Evolutionary conservation across 2,888 invertebrate species (phyloP), one percentile per base, ranked within the genome.

Genomic region (Meandrusa payeni): DNA sequence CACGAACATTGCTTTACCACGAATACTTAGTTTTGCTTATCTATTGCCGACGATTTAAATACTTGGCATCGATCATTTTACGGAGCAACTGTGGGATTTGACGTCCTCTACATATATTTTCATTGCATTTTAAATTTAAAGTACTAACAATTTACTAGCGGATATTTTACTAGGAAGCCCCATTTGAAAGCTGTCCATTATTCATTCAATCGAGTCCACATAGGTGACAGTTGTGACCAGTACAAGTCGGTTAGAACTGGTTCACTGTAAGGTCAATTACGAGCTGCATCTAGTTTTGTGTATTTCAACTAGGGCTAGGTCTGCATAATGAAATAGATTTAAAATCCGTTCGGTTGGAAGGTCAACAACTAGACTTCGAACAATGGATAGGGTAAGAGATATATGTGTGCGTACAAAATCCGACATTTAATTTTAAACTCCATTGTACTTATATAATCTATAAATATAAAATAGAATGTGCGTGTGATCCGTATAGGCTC

Each of bases 231-330:
- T 42, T 34, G 19, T 19, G 51, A 50, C 44, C 39, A 41, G 47
- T 47, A 31, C 22, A 7, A 40, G 55, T 55, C 51, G 49, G 57
- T 58, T 46, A 20, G 1, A 48, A 54, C 57, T 50, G 52, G 57
- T 58, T 48, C 27, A n/a, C 11, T 23, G 5, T 34, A 29, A 43
- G 53, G 36, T 46, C 52, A 57, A 51, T 50, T 50, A 52, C 52
- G 50, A 31, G 39, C 45, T 41, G 31, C 23, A 48, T 48, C 47
- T 55, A 52, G 53, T 41, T 41, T 45, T 36, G 38, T 29, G 37
- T 41, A 41, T 28, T 19, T 34, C 28, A 36, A 36, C 36, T 36
- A 43, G 43, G 43, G 37, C 37, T 42, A 42, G 41, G 34, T 41
- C 41, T 33, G 27, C 27, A 27, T 41, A 36, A 19, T 42, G n/a